Evolutionary conservation across 92 coral and sea anemone species (phyloP).

Genomic region (Zoanthus solanderi): DNA sequence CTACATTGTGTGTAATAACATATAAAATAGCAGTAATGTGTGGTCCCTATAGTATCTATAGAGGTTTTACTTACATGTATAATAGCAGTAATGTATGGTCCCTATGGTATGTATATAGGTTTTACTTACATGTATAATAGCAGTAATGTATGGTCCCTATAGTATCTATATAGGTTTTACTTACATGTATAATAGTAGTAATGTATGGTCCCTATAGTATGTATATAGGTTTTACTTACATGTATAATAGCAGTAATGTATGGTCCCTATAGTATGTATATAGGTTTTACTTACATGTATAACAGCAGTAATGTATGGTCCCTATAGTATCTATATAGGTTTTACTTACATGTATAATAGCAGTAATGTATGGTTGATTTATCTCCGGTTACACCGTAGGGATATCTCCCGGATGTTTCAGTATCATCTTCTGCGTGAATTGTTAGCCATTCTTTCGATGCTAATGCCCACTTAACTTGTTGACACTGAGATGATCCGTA

Average conservation of each 20-base stretch:
- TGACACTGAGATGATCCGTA: slow-evolving; percentile 53
- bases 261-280: background rate
- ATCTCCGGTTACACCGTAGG: background rate
- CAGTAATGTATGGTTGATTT: slow-evolving; percentile 23
- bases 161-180: too few species aligned
- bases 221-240: background rate
- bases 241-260: slow-evolving; percentile 1
- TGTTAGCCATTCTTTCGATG: slow-evolving; percentile 12
- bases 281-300: slow-evolving; percentile 16
- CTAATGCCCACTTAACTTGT: slow-evolving; percentile 46
- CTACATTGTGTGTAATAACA: too few species aligned
- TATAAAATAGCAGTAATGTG: too few species aligned
- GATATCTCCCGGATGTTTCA: background rate
- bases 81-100: slow-evolving; percentile 29
- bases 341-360: slow-evolving; percentile 40
- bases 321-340: background rate
- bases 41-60: background rate
- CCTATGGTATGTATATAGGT: too few species aligned
- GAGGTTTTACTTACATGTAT: slow-evolving; percentile 17
- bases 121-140: too few species aligned
- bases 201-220: too few species aligned
- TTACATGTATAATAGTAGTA: too few species aligned
- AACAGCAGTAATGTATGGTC: slow-evolving; percentile 25
- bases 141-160: too few species aligned
- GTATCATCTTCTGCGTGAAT: slow-evolving; percentile 23